These are phyloP conservation scores for Orientallactaga bullata DNA, from an alignment of 2,113 vertebrate genomes.

Conservation along the genomic window DNA sequence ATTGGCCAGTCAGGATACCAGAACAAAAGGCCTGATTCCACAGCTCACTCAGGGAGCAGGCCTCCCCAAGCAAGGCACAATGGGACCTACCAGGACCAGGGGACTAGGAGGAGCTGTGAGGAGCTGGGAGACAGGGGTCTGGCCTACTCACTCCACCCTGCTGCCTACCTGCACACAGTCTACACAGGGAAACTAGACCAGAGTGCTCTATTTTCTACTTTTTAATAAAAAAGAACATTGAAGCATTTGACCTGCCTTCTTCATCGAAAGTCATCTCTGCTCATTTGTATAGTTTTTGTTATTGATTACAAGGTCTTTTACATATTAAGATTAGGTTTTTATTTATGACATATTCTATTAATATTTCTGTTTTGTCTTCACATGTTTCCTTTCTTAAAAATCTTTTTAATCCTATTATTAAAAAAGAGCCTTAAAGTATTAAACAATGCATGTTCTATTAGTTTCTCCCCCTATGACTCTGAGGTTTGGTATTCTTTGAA, in stretches of 20 bases:
- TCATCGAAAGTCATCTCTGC: background rate
- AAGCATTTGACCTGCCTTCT: background rate
- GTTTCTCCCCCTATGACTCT: background rate
- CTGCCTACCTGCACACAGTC: too few relatives aligned
- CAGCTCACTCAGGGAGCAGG: too few relatives aligned
- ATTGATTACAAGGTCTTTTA: background rate
- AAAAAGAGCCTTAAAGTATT: background rate
- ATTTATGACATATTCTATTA: background rate
- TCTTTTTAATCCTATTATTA: background rate
- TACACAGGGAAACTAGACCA: too few relatives aligned
- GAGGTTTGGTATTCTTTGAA: background rate
- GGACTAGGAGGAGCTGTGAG: too few relatives aligned
- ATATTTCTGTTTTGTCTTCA: background rate
- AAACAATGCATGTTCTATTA: background rate
- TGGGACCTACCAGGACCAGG: too few relatives aligned
- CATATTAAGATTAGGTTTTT: background rate
- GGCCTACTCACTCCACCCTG: too few relatives aligned
- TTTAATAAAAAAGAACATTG: background rate
- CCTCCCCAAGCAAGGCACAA: too few relatives aligned
- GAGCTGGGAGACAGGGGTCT: too few relatives aligned
- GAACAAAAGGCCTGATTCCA: too few relatives aligned
- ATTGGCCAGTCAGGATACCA: too few relatives aligned
- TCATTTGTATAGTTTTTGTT: background rate
- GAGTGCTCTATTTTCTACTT: background rate
- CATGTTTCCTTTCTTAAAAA: background rate